Base-by-base conservation (phyloP, 1,140 invertebrate species). In the Mamestra configurata region DNA sequence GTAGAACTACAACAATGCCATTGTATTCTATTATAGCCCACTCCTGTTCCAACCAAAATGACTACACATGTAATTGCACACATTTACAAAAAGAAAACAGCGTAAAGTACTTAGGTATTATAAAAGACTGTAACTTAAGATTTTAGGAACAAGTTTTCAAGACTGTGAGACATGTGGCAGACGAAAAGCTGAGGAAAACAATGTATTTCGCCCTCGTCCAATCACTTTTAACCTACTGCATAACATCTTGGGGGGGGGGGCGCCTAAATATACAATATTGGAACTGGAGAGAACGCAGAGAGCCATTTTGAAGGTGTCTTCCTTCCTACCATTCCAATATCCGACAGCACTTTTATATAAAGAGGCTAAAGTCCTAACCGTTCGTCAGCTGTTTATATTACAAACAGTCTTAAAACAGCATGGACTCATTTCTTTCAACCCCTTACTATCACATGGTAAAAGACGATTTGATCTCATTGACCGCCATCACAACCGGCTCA, bases 221-320 rank as follows among this genome's bases (percentile, higher is more conserved):
- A 55, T 55, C 59, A 4, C 31, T 78, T 8, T 10, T 78, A 22
- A 51, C 22, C 10, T 79, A 79, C 35, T 75, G 59, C 22, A 75
- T 79, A n/a, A 79, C 43, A n/a, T 18, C 70, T 0, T 79, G 78
- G 78, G 78, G 78, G 18, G n/a, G n/a, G 78, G 78, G 10, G 78
- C 70, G 1, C 11, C 70, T 13, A 79, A 79, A 22, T 4, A 10
- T n/a, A 61, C 27, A 31, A 15, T 61, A n/a, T 27, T 35, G 13
- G 2, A 22, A 35, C 31, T 61, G 8, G 59, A 61, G 15, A 22
- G 27, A 35, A 18, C 59, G 10, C 59, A 64, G 15, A 64, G 59
- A 18, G 59, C 59, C 13, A n/a, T 64, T 31, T 37, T 64, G 27
- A 64, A 64, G 27, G 59, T 64, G 6, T 24, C 27, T 31, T 37